phyloP scores from a whole-genome alignment of 1,140 invertebrate genomes.

The Drosophila burlai region DNA sequence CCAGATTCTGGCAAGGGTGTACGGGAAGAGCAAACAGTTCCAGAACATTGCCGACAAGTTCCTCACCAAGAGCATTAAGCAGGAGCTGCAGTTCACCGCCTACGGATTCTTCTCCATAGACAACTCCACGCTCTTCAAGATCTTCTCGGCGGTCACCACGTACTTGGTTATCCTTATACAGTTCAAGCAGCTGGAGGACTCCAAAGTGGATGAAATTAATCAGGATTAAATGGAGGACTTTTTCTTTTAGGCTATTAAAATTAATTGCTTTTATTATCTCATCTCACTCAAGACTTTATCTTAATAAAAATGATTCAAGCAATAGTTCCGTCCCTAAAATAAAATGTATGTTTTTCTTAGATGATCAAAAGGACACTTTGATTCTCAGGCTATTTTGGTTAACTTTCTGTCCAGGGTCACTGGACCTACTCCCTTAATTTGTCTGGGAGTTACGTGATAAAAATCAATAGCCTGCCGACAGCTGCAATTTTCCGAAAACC shows the following conservation, averaged over 20 bases:
- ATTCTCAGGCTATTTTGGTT: background rate
- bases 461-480: constrained; percentile 18
- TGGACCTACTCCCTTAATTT: constrained; percentile 10
- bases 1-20: constrained; percentile 75
- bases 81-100: constrained; percentile 81
- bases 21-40: constrained; percentile 77
- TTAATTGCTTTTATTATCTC: background rate
- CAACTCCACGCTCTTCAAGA: constrained; percentile 83
- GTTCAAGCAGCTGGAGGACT: constrained; percentile 82
- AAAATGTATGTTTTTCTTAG: background rate
- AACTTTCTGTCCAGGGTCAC: background rate
- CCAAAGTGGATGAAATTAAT: constrained; percentile 62
- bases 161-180: constrained; percentile 83
- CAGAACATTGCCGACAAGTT: constrained; percentile 84
- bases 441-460: constrained; percentile 16
- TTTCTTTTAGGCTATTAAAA: background rate
- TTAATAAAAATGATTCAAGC: background rate
- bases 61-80: constrained; percentile 82
- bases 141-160: constrained; percentile 81
- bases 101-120: constrained; percentile 84
- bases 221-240: background rate
- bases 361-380: background rate
- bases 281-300: background rate
- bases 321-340: background rate
- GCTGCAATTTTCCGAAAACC: constrained; percentile 19